phyloP scores from a whole-genome alignment of 2,113 vertebrate genomes.

The Sclerurus mexicanus region DNA sequence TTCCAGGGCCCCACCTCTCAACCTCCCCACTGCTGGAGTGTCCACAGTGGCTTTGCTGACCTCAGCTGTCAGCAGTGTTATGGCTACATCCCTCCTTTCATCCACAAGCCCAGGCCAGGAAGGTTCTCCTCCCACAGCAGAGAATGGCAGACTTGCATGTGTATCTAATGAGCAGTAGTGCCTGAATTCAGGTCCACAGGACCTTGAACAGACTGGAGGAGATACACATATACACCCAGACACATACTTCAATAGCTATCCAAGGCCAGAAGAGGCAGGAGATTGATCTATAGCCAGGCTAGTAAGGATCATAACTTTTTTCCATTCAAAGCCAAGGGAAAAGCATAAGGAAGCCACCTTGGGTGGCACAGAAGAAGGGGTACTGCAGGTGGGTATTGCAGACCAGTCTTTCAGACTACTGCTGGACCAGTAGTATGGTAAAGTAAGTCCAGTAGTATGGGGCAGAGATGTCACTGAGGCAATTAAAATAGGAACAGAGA shows the following conservation, averaged over 20 bases:
- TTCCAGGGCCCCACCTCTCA: neutral
- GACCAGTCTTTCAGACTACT: neutral
- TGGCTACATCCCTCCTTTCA: neutral
- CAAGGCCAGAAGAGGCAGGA: neutral
- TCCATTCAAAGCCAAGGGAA: neutral
- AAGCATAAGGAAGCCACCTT: neutral
- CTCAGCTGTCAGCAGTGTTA: neutral
- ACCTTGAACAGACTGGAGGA: neutral
- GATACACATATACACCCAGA: neutral
- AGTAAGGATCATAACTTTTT: neutral
- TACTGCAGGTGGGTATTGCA: neutral
- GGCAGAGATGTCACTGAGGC: neutral
- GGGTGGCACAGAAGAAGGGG: neutral
- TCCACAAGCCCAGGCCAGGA: neutral
- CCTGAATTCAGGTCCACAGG: accelerated
- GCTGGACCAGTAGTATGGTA: neutral
- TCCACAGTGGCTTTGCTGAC: neutral
- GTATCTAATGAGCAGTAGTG: neutral
- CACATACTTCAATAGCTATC: neutral
- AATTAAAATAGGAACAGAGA: neutral
- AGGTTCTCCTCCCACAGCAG: neutral
- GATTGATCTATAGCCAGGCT: neutral
- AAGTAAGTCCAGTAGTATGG: neutral
- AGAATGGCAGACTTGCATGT: neutral
- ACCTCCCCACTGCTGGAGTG: neutral